Conservation (phyloP, 2,113 vertebrate genomes). For the Coptodon bakossiorum region DNA sequence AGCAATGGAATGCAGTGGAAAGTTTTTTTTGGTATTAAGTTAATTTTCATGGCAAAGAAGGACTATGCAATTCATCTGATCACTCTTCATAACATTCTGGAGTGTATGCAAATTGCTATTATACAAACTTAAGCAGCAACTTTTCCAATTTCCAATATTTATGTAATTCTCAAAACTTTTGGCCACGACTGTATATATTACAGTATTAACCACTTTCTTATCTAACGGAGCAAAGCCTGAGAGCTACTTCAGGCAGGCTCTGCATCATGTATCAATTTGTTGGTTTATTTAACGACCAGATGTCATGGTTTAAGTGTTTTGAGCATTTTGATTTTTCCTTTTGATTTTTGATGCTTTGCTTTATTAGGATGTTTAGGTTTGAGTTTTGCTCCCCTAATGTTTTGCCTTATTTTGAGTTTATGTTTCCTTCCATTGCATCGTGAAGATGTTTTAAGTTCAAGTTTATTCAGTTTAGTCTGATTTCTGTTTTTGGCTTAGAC, state of each 20-base stretch:
- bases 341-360: background rate
- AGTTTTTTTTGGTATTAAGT: too few species aligned
- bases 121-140: too few species aligned
- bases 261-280: background rate
- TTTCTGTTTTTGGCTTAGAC: background rate
- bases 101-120: too few species aligned
- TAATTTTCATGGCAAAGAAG: too few species aligned
- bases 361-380: background rate
- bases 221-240: background rate
- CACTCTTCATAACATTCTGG: too few species aligned
- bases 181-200: background rate
- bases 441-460: background rate
- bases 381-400: background rate
- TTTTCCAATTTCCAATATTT: too few species aligned
- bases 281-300: background rate
- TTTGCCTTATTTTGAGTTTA: background rate
- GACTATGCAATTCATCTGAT: too few species aligned
- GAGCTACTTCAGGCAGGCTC: background rate
- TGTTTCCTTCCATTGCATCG: background rate
- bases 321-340: background rate
- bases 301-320: background rate
- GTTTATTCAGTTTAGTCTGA: background rate
- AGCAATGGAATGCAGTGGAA: too few species aligned
- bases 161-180: too few species aligned
- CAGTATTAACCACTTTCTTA: background rate